Conservation (phyloP, 2,113 vertebrate species). For the Danionella cerebrum region DNA sequence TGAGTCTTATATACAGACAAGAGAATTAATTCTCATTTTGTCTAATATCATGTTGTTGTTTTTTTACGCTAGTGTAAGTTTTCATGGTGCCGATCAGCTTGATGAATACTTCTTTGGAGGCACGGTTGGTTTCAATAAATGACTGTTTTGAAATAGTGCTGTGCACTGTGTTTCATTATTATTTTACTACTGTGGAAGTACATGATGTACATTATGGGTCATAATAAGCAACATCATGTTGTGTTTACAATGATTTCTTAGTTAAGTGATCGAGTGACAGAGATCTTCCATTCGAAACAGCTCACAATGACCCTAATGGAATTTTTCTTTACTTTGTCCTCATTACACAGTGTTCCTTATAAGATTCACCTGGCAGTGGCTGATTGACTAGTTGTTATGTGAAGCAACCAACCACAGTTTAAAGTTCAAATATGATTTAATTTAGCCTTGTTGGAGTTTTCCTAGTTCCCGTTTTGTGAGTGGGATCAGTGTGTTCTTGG, state of each 20-base stretch:
- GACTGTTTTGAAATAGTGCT: background rate
- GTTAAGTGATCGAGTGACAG: background rate
- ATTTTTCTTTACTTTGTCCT: too few species aligned
- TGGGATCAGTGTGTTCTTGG: background rate
- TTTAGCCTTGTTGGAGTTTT: background rate
- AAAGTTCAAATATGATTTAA: background rate
- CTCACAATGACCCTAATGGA: background rate
- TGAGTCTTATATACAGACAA: background rate
- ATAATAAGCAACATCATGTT: background rate
- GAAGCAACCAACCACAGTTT: background rate
- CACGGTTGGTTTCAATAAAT: background rate
- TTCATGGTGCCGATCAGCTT: background rate
- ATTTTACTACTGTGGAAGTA: background rate
- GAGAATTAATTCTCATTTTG: background rate
- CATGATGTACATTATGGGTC: background rate
- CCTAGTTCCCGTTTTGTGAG: too few species aligned
- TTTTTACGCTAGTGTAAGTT: too few species aligned
- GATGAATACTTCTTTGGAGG: background rate
- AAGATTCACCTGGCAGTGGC: background rate
- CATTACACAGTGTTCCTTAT: background rate
- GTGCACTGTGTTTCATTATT: background rate
- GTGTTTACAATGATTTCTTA: slow-evolving; percentile 4
- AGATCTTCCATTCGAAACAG: background rate
- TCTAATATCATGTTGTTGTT: too few species aligned
- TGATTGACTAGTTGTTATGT: background rate